Base-by-base conservation (phyloP, 2,113 vertebrate species). In the Embiotoca jacksoni region DNA sequence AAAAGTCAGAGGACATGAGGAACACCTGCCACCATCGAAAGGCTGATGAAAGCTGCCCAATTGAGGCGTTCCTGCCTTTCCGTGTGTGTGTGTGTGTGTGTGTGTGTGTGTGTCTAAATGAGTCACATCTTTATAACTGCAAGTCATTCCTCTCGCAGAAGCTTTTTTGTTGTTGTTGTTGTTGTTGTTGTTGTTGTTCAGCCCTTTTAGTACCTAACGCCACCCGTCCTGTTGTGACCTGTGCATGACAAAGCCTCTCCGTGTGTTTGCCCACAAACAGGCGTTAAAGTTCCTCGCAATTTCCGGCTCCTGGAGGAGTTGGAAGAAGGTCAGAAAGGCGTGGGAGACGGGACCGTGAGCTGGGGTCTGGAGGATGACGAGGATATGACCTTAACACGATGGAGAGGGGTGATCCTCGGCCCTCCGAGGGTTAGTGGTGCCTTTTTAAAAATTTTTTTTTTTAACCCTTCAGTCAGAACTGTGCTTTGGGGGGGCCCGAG, bases 301-400 rank as follows among this genome's bases (percentile, higher is more conserved):
- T 99, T 99, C 94, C 97, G 97, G 92, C 96, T 99, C 90, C 93
- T 98, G 94, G 97, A 98, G 93, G 97, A 98, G 94, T 95, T 99
- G 90, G 97, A 98, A 92, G 97, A 98, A 95, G 97, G 97, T 70
- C 97, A 98, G 93, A 98, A 98, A 83, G 97, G 97, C 81, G 96
- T 98, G 49, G 97, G 97, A 50, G 97, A 99, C 90, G 97, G 97
- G 33, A 99, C 97, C 23, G 97, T 99, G 92, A 99, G 97, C 94
- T 99, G 97, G 97, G 97, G 97, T 83, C 95, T 99, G 92, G 97
- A 98, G 94, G 97, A 99, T 72, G 97, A 99, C 68, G 97, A 98
- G 89, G 97, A 99, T 94, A 98, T 98, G 97, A 98, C 97, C 93
- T 96, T 93, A 76, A 87, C 92, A 23, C 75, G 80, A 89, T 98